Base-by-base conservation (phyloP, 2,888 invertebrate species). In the Eulithis testata region DNA sequence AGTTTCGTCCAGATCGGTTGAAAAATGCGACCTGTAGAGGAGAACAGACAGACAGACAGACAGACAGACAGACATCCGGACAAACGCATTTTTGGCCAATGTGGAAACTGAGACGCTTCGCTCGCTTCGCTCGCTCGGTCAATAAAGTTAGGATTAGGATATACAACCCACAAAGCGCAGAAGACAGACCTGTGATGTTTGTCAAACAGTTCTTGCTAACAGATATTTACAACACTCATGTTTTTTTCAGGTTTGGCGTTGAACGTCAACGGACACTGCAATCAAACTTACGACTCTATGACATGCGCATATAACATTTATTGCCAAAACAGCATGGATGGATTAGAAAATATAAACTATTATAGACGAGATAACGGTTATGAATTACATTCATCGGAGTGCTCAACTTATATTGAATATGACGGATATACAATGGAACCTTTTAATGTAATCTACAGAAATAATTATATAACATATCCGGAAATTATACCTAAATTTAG, bases 211-310 rank as follows among this genome's bases (percentile, higher is more conserved):
- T 21, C 21, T 21, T 21, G 21, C 8, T 40, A 3, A 40, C 9
- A 9, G 40, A 40, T 40, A 8, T 40, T 40, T 40, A 40, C 8
- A 47, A 14, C 6, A 47, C 6, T 7, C 12, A 14, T 49, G 21
- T 11, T n/a, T 37, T 53, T 55, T 56, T 56, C 51, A 65, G 65
- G 21, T 56, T 14, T 45, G 50, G 43, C 50, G 11, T 12, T 56
- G 45, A 11, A 49, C 2, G 27, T 43, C 14, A 43, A 11, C 5
- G 60, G 51, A 5, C 1, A 44, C n/a, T 65, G 65, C 40, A 40
- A 53, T 8, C 14, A 60, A 40, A 51, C 49, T 3, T 40, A 40
- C 21, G 47, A 60, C 12, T 2, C 8, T 4, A 3, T 0, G 11
- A 3, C 11, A 9, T 65, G 65, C 37, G 21, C 8, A 52, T 52